Evolutionary conservation across 2,888 invertebrate species (phyloP).

Genomic region (Caenorhabditis becei): DNA sequence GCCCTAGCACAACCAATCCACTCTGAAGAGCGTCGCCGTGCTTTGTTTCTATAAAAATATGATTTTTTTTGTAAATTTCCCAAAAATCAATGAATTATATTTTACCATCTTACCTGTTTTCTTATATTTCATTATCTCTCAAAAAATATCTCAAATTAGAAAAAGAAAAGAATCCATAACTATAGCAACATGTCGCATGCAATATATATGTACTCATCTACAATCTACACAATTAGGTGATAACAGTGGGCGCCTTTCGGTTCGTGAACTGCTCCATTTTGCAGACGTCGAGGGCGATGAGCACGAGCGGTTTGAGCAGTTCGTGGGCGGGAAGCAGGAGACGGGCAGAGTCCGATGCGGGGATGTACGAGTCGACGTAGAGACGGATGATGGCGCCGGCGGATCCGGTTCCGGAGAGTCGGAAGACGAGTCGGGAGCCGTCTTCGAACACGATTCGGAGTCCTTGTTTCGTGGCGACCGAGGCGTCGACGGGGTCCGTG

Average conservation of each 20-base stretch:
- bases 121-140: too few species aligned
- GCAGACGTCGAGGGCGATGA: conserved; percentile 91
- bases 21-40: too few species aligned
- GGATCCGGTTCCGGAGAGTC: conserved; percentile 98
- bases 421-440: conserved; percentile 93
- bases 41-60: too few species aligned
- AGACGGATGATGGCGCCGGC: conserved; percentile 96
- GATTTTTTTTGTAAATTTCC: too few species aligned
- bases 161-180: too few species aligned
- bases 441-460: conserved; percentile 94
- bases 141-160: too few species aligned
- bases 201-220: conserved; percentile 37
- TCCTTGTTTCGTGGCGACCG: conserved; percentile 88
- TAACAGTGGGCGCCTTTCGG: conserved; percentile 93
- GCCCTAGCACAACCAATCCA: too few species aligned
- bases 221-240: conserved; percentile 85
- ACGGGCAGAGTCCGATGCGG: conserved; percentile 87
- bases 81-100: too few species aligned
- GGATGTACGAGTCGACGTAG: conserved; percentile 91
- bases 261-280: conserved; percentile 91
- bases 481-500: conserved; percentile 94
- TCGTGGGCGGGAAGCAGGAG: conserved; percentile 84
- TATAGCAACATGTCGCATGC: conserved; percentile 30
- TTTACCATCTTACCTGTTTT: too few species aligned
- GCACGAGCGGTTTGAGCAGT: conserved; percentile 91